Conservation (phyloP, 2,797 vertebrate species). For the Psittacula echo region DNA sequence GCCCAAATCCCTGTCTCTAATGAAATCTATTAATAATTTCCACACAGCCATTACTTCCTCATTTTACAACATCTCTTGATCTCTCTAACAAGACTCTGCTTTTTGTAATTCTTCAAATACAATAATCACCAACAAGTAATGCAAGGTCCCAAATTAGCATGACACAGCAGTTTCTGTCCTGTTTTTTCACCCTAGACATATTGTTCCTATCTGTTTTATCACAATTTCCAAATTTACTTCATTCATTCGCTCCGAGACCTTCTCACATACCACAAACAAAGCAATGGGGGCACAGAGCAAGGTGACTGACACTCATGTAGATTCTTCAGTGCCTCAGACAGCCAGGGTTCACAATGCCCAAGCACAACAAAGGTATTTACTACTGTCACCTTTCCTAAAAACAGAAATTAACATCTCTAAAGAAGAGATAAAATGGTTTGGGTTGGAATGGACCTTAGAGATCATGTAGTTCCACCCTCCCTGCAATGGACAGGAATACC, state of each 20-base stretch:
- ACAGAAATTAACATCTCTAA: neutral
- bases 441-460: neutral
- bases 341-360: neutral
- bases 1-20: neutral
- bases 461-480: neutral
- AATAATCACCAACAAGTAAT: neutral
- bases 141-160: neutral
- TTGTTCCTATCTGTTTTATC: neutral
- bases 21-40: neutral
- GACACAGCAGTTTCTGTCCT: neutral
- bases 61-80: neutral
- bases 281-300: rapidly evolving
- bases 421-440: neutral
- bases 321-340: neutral
- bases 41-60: neutral
- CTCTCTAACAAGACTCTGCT: neutral
- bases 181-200: neutral
- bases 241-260: neutral
- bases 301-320: rapidly evolving
- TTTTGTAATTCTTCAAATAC: neutral
- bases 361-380: neutral
- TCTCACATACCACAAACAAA: neutral
- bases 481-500: neutral
- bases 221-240: neutral
- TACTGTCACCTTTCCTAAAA: neutral